Conservation (phyloP, 1,140 invertebrate genomes). For the Ips nitidus region DNA sequence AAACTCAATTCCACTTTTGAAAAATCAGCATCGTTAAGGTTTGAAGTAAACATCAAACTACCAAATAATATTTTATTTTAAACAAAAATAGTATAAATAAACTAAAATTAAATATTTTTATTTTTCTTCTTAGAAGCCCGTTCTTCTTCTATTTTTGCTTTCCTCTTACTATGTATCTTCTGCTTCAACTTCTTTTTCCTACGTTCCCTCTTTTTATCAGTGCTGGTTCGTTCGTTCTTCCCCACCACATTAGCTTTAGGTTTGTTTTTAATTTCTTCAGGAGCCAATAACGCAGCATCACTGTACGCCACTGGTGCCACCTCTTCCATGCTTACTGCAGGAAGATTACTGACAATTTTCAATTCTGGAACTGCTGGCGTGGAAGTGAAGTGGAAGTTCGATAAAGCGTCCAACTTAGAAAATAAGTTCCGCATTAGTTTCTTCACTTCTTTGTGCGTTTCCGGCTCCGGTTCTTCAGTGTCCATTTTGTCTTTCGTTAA, state of each 20-base stretch:
- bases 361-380: constrained; percentile 82
- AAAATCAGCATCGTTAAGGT: too few relatives aligned
- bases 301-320: constrained; percentile 86
- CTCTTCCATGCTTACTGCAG: constrained; percentile 92
- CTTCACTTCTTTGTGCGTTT: constrained; percentile 76
- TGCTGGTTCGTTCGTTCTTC: constrained; percentile 74
- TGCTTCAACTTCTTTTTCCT: constrained; percentile 85
- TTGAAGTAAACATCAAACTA: too few relatives aligned
- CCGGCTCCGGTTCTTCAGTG: constrained; percentile 68
- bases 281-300: constrained; percentile 85
- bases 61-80: too few relatives aligned
- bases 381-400: constrained; percentile 94
- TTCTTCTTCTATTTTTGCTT: constrained; percentile 25
- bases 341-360: constrained; percentile 88
- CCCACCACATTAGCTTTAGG: constrained; percentile 75
- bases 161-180: constrained; percentile 51
- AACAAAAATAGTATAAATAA: too few relatives aligned
- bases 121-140: constrained; percentile 5
- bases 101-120: neutral
- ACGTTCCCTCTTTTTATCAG: constrained; percentile 88
- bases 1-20: too few relatives aligned
- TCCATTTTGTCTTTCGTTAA: constrained; percentile 60
- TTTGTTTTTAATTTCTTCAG: constrained; percentile 88
- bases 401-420: constrained; percentile 86
- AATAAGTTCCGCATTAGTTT: constrained; percentile 79